Evolutionary conservation across 2,113 vertebrate species (phyloP).

Genomic region (Tonatia bakeri): DNA sequence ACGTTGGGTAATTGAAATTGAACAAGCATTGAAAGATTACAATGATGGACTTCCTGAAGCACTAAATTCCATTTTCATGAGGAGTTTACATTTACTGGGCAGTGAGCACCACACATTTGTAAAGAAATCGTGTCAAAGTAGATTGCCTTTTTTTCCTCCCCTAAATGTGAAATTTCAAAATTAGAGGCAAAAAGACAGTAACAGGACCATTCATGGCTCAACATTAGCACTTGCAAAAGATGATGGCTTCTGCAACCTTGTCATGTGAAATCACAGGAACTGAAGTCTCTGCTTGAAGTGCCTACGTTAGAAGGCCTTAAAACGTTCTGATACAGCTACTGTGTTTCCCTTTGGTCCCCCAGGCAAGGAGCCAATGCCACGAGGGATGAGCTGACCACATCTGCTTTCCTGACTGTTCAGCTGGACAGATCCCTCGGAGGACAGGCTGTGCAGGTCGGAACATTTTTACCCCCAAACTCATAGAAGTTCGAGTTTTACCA

Average conservation of each 20-base stretch:
- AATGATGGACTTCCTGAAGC: background rate
- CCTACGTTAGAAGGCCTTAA: background rate
- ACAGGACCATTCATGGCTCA: background rate
- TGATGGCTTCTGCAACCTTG: background rate
- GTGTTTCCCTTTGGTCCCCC: constrained; percentile 29
- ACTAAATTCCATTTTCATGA: background rate
- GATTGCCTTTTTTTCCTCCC: background rate
- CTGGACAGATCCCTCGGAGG: constrained; percentile 87
- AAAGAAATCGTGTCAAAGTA: background rate
- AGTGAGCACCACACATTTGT: background rate
- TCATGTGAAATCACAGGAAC: background rate
- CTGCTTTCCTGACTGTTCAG: constrained; percentile 92
- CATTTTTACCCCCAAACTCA: background rate
- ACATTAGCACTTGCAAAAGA: background rate
- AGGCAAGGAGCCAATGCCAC: constrained; percentile 91
- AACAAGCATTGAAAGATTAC: background rate
- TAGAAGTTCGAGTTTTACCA: background rate
- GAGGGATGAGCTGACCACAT: constrained; percentile 88
- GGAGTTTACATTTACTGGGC: background rate
- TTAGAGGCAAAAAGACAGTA: background rate
- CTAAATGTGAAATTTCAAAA: background rate
- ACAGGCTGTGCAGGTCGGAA: constrained; percentile 88
- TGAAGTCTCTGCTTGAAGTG: background rate
- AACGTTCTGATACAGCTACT: background rate
- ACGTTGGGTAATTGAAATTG: background rate